These are phyloP conservation scores for Bombus vancouverensis DNA, from an alignment of 1,140 invertebrate species.

Conservation along the genomic window DNA sequence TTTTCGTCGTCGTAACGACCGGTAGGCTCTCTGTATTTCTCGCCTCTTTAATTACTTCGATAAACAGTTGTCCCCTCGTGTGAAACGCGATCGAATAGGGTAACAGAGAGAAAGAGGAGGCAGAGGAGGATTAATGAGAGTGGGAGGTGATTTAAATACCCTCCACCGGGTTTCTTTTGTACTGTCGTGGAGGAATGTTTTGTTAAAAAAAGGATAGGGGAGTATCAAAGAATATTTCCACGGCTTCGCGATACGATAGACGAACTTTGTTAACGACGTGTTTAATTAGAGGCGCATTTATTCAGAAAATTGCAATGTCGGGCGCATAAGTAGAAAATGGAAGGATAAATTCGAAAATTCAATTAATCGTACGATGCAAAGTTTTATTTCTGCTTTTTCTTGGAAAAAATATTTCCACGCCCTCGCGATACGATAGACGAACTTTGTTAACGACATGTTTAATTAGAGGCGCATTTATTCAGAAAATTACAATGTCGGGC, in stretches of 20 bases:
- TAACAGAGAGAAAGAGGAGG: no score
- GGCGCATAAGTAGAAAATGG: no score
- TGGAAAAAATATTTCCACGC: no score
- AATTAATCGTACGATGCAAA: no score
- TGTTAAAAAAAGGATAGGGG: background rate
- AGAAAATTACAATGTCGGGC: background rate
- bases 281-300: background rate
- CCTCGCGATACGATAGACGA: no score
- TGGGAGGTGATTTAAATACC: background rate
- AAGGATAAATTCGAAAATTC: no score
- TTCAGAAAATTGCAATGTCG: background rate
- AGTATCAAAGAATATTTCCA: background rate
- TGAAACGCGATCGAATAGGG: background rate
- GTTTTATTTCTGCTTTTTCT: no score
- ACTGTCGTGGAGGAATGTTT: background rate
- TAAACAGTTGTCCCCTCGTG: background rate
- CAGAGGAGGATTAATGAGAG: background rate
- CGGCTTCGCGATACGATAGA: background rate
- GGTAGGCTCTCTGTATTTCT: background rate
- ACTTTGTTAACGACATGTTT: no score
- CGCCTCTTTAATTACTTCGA: constrained; percentile 23
- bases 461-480: background rate
- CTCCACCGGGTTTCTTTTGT: background rate
- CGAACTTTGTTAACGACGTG: no score
- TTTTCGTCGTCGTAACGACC: background rate